Evolutionary conservation across 2,797 vertebrate genomes (phyloP), one percentile per base, ranked within the genome.

Genomic region (Alcedo atthis): DNA sequence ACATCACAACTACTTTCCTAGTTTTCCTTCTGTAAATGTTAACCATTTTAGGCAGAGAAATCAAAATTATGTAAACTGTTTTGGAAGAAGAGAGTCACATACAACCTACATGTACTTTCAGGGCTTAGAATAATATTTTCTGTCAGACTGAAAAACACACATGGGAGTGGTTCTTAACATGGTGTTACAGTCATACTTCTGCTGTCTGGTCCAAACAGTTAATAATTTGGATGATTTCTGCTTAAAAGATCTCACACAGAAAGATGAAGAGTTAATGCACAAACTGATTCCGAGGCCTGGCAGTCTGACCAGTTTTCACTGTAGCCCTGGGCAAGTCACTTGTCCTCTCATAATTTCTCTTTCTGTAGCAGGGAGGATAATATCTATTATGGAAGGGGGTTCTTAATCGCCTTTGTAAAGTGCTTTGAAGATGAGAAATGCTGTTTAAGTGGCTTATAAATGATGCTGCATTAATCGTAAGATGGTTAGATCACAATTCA

Each of bases 351-450:
- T 43, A 9, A 62, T 69, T 81, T 79, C 15, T 89, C 42, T 68
- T 37, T 74, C 15, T 80, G 21, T 63, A 85, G 68, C 25, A 35
- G 14, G 22, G 24, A 86, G 8, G 28, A 54, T 24, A 66, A 10
- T 30, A 85, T 53, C 58, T 89, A 1, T 30, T 58, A 43, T 5
- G 24, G 30, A 84, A 66, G 33, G 37, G 81, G 12, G 12, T 78
- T 86, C 63, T 61, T 79, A 77, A 81, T 14, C 69, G 67, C 30
- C 64, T 95, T 92, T 92, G 11, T 85, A 66, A 93, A 89, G 80
- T 88, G 86, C 85, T 91, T 71, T 91, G 88, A 93, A 93, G 75
- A 81, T 87, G 18, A 85, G 35, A 95, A 95, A 74, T 85, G 68
- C 68, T 84, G 22, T 33, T 69, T 9, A 89, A 89, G 40, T 80